Percentiles rank a stretch among this genome's conserved stretches.
These are phyloP conservation scores for Agonum fuliginosum DNA, from an alignment of 2,888 invertebrate genomes.

Conservation along the genomic window DNA sequence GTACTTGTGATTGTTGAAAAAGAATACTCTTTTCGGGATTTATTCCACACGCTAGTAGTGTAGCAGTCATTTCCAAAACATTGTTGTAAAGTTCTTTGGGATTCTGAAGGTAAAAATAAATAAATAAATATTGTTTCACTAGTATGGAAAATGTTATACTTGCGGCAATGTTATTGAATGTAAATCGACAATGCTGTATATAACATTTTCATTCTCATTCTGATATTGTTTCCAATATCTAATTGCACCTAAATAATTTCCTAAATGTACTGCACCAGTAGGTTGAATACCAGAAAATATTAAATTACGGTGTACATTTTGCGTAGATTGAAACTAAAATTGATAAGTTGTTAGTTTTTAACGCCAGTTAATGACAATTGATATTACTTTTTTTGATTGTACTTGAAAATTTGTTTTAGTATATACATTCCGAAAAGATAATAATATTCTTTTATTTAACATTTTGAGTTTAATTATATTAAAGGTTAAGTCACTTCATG, in stretches of 20 bases:
- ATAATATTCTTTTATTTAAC: slow-evolving; percentile 28
- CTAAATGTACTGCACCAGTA: slow-evolving; percentile 94
- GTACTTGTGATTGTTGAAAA: slow-evolving; percentile 92
- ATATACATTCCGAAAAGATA: slow-evolving; percentile 2
- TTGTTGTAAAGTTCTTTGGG: slow-evolving; percentile 78
- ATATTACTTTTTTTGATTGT: slow-evolving; percentile 20
- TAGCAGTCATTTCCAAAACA: slow-evolving; percentile 86
- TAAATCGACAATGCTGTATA: slow-evolving; percentile 92
- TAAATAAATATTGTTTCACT: slow-evolving; percentile 33
- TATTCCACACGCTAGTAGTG: slow-evolving; percentile 92
- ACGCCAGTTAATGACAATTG: background rate
- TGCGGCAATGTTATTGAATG: slow-evolving; percentile 93
- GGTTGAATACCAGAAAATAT: slow-evolving; percentile 98
- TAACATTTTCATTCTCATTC: slow-evolving; percentile 80
- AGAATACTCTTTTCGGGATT: slow-evolving; percentile 86
- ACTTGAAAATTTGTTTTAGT: slow-evolving; percentile 28
- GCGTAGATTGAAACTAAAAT: slow-evolving; percentile 20
- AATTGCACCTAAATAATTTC: slow-evolving; percentile 97
- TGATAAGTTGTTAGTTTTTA: background rate
- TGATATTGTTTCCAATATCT: slow-evolving; percentile 90
- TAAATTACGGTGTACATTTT: slow-evolving; percentile 74
- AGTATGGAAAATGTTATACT: slow-evolving; percentile 70
- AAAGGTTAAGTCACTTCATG: slow-evolving; percentile 10
- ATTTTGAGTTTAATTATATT: background rate
- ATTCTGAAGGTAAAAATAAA: slow-evolving; percentile 73